Evolutionary conservation across 2,113 vertebrate genomes (phyloP), one percentile per base, ranked within the genome.

Genomic region (Zingel zingel): DNA sequence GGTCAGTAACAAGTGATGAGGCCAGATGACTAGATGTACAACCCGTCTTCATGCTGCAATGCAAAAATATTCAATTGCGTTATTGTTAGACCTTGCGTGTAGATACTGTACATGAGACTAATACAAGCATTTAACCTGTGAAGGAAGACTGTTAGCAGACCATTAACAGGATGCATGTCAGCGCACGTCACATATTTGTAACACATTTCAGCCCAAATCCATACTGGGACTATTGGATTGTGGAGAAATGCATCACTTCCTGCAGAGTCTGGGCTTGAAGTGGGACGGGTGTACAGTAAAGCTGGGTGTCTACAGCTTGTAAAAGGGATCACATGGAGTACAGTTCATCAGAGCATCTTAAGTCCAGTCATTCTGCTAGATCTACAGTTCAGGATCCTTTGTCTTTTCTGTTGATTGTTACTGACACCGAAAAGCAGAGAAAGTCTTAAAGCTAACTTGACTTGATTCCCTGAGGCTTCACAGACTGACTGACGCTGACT

Each of bases 101-200:
- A 61, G 54, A 80, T 45, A 19, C 45, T 43, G 45, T 57, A 23
- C 62, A 47, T 65, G 39, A 65, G 39, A 65, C n/a, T 18, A 47
- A 70, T 59, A 64, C 19, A 64, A 69, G 57, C 63, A n/a, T 59
- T 71, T n/a, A 47, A 21, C 39, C 63, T 25, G 18, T 51, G 23
- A 66, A 19, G 50, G 23, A 19, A n/a, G 64, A 73, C 78, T 61
- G 54, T 56, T 43, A 23, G 21, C 48, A 50, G 70, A 73, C 23
- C 56, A 21, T 30, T 8, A 59, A 33, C 69, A 30, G 67, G 45
- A 14, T 13, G 23, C 67, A 73, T 61, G 82, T 56, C 62, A 43
- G 14, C 11, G 11, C 68, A 74, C n/a, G 11, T 30, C 57, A 56
- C 68, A 36, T 62, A 48, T 45, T 36, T 68, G 2, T 53, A 27